Evolutionary conservation across 2,888 invertebrate genomes (phyloP), one percentile per base, ranked within the genome.

Genomic region (Eupelmus urozonus): DNA sequence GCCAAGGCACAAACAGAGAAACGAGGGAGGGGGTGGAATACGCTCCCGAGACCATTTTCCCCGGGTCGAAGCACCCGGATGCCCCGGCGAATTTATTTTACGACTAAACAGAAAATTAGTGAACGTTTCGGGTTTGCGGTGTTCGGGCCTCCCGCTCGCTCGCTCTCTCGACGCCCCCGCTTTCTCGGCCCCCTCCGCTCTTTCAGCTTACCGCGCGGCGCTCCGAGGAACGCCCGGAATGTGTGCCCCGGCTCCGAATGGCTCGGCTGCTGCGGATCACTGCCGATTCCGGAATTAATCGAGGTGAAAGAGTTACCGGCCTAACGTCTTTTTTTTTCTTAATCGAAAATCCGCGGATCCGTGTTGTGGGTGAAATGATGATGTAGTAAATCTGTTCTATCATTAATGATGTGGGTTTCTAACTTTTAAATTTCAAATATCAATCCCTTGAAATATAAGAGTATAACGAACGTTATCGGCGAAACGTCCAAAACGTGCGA

Each of bases 21-120:
- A 59, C 74, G 81, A 76, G 67, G 76, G n/a, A n/a, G n/a, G n/a
- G n/a, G 80, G 65, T 72, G 69, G 82, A 78, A 81, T 80, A 80
- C 82, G 81, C 81, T 81, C 62, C 76, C 76, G 80, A 80, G 84
- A 85, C 84, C 85, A 86, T 88, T 88, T 87, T 86, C 87, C 86
- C 84, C 81, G 84, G 85, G 82, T 84, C 84, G 81, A 78, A 79
- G 82, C 83, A 82, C 82, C 80, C 82, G 82, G 82, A 83, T 82
- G 83, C 83, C 80, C 73, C 76, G 81, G 84, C 81, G 85, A 88
- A 88, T 88, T 89, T 88, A 88, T 89, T 89, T 88, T 87, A 88
- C 87, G 87, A 86, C 87, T 87, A 87, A 89, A 89, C 88, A 84
- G 88, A 88, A 88, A 89, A 89, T 89, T 88, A 88, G 86, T 88